Conservation (phyloP, 2,888 invertebrate species). For the Tupiocoris notatus region DNA sequence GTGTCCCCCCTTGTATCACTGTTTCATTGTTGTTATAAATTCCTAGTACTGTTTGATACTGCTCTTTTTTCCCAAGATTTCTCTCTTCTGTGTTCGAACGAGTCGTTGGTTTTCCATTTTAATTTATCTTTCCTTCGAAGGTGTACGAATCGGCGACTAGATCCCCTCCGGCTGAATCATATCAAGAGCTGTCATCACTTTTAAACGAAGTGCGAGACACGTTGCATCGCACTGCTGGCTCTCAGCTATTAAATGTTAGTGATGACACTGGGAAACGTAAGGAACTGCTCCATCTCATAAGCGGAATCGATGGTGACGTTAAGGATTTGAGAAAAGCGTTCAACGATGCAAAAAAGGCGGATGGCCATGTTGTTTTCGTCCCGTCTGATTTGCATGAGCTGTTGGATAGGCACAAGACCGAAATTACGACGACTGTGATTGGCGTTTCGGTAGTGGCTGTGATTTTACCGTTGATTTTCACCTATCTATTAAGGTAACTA, state of each 20-base stretch:
- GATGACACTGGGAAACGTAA: neutral
- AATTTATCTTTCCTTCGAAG: no score
- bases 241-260: neutral
- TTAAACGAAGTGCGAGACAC: neutral
- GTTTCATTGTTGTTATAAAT: no score
- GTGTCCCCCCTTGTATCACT: no score
- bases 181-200: neutral
- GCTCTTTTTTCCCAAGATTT: no score
- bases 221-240: neutral
- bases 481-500: no score
- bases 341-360: neutral
- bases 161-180: neutral
- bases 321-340: slow-evolving; percentile 5
- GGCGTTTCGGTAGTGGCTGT: slow-evolving; percentile 2
- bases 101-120: no score
- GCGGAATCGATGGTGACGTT: neutral
- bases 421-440: neutral
- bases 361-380: neutral
- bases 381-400: slow-evolving; percentile 1
- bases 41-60: no score
- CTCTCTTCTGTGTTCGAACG: no score
- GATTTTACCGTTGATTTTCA: neutral
- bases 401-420: neutral
- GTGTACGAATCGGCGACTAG: neutral
- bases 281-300: neutral